A percentile compares a stretch with the other conserved stretches of the same genome.
These are phyloP conservation scores for Acrocyrtus sp. DNA, from an alignment of 2,888 invertebrate genomes.

Conservation along the genomic window DNA sequence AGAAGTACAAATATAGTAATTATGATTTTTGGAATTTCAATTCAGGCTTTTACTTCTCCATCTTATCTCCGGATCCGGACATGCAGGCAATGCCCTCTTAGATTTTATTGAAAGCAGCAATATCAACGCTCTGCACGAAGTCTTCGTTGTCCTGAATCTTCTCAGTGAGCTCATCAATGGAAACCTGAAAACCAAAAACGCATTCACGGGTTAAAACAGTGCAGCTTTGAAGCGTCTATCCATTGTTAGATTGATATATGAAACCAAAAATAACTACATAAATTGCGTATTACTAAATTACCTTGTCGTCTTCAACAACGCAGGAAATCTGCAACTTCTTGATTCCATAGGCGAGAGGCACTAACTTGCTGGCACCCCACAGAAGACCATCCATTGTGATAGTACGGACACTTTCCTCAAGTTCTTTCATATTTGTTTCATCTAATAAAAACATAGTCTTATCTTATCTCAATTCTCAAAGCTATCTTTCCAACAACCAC, in stretches of 20 bases:
- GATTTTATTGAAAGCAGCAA: conserved; percentile 95
- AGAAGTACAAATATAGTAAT: background rate
- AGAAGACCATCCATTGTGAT: conserved; percentile 86
- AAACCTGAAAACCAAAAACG: conserved; percentile 69
- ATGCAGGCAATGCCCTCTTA: conserved; percentile 67
- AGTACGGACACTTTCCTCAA: conserved; percentile 83
- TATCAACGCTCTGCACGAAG: conserved; percentile 90
- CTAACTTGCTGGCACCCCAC: conserved; percentile 89
- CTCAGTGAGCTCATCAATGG: conserved; percentile 87
- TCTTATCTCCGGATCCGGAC: no score
- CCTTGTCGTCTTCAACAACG: conserved; percentile 95
- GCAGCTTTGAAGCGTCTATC: background rate
- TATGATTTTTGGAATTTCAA: background rate
- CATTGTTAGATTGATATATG: background rate
- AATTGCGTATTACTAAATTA: background rate
- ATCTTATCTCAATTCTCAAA: no score
- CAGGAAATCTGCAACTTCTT: conserved; percentile 90
- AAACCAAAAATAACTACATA: background rate
- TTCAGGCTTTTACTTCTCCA: background rate
- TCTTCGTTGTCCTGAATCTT: conserved; percentile 86
- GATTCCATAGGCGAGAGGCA: conserved; percentile 92
- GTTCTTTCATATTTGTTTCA: conserved; percentile 88
- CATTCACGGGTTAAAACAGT: background rate
- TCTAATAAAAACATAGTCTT: no score
- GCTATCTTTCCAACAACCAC: no score